Evolutionary conservation across 2,797 vertebrate genomes (phyloP), one percentile per base, ranked within the genome.

Genomic region (Spinus olivaceus): DNA sequence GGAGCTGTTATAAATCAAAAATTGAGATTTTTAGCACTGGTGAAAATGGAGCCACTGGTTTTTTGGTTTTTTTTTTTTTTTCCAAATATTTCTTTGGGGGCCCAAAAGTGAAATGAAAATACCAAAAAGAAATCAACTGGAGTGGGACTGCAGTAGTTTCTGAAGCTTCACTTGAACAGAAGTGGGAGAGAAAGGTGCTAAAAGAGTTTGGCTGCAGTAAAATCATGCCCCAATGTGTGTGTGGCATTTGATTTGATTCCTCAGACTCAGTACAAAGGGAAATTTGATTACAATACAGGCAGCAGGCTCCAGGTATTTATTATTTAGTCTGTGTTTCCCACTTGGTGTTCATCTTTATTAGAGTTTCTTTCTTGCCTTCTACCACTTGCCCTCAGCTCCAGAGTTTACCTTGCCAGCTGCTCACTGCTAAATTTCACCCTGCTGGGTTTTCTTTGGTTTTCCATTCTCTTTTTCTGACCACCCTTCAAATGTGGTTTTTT

Each of bases 291-390:
- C 60, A 70, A 37, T 35, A 28, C 9, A 66, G 63, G 65, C 74
- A 59, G 70, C 24, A 92, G 59, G 35, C 66, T 51, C 66, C 21
- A 64, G 72, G 54, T 66, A 60, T 42, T 73, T 53, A 37, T 79
- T 93, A 91, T 57, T 91, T 94, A 74, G n/a, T 59, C 76, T 78
- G n/a, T 66, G 46, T 64, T 96, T 80, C 85, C 61, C 57, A 28
- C 70, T 94, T 92, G 64, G 65, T 92, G 83, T 57, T 81, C 56
- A 22, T 71, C 69, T 84, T 85, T 89, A 65, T 78, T 73, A 39
- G 21, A 86, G 54, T 20, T 77, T 61, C 19, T 78, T 70, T 18
- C 65, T 54, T 46, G 25, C 37, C 50, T 91, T 82, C 47, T 79
- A 8, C 66, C 37, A 10, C 73, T 88, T 65, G 27, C 33, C 33